A percentile compares a stretch with the other conserved stretches of the same genome.
These are phyloP conservation scores for Heteromyza rotundicornis DNA, from an alignment of 2,888 invertebrate species.

Conservation along the genomic window DNA sequence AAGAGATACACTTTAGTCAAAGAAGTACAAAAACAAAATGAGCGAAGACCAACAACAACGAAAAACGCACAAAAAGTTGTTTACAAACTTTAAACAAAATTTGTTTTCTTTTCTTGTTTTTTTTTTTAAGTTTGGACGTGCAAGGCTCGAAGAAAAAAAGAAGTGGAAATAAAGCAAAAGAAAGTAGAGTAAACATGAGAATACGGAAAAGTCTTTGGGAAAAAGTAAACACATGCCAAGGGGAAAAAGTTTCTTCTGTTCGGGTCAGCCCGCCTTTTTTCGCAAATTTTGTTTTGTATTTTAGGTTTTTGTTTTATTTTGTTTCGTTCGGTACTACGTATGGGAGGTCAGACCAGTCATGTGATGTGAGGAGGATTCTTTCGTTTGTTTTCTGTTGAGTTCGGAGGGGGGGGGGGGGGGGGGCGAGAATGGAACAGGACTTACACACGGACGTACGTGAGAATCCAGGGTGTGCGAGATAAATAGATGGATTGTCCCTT, in stretches of 20 bases:
- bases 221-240: constrained; percentile 18
- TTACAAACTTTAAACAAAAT: constrained; percentile 20
- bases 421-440: neutral
- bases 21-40: neutral
- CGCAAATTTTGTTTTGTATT: neutral
- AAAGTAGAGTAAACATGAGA: constrained; percentile 5
- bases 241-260: constrained; percentile 7
- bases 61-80: constrained; percentile 11
- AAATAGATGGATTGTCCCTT: constrained; percentile 52
- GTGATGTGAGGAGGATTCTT: neutral
- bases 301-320: too few relatives aligned
- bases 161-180: neutral
- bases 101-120: constrained; percentile 6
- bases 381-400: too few relatives aligned
- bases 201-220: constrained; percentile 5
- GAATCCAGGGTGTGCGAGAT: constrained; percentile 37
- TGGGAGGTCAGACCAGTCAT: neutral
- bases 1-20: constrained; percentile 20
- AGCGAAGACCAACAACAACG: neutral
- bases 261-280: constrained; percentile 14
- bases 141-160: neutral
- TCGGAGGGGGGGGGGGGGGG: too few relatives aligned
- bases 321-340: neutral
- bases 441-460: neutral
- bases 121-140: constrained; percentile 9